These are phyloP conservation scores for Drosophila truncata DNA, from an alignment of 1,140 invertebrate genomes.

Conservation along the genomic window DNA sequence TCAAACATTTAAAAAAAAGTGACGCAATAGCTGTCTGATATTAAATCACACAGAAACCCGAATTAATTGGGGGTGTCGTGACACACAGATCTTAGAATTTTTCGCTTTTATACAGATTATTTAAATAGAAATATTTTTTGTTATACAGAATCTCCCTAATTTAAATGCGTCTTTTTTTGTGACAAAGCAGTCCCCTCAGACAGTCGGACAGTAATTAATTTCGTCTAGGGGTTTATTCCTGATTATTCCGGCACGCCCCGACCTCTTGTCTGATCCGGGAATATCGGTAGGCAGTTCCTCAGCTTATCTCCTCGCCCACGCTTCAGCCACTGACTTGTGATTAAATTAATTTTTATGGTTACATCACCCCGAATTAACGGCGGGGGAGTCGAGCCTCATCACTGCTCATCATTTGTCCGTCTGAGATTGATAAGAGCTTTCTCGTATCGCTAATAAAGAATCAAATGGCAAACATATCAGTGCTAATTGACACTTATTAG, in stretches of 20 bases:
- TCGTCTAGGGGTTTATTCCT: conserved; percentile 27
- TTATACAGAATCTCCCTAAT: conserved; percentile 26
- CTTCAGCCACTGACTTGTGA: conserved; percentile 24
- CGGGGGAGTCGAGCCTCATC: conserved; percentile 28
- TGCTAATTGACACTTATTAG: conserved; percentile 78
- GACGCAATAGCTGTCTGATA: conserved; percentile 57
- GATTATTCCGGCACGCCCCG: conserved; percentile 26
- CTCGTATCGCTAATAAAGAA: conserved; percentile 37
- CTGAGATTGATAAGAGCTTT: conserved; percentile 59
- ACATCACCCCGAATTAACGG: conserved; percentile 57
- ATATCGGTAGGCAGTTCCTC: conserved; percentile 30
- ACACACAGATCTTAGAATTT: conserved; percentile 3
- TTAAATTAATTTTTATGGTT: conserved; percentile 67
- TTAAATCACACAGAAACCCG: conserved; percentile 55
- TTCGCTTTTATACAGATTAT: conserved; percentile 6
- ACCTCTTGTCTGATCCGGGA: conserved; percentile 33
- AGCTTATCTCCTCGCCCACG: conserved; percentile 50
- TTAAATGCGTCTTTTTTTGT: conserved; percentile 22
- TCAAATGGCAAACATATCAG: conserved; percentile 57
- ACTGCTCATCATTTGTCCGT: conserved; percentile 32
- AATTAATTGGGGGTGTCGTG: conserved; percentile 33
- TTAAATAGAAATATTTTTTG: conserved; percentile 1
- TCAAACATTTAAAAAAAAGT: conserved; percentile 13
- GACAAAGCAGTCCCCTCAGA: conserved; percentile 13
- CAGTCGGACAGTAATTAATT: conserved; percentile 32